Evolutionary conservation across 2,888 invertebrate genomes (phyloP), one percentile per base, ranked within the genome.

Genomic region (Mimachlamys varia): DNA sequence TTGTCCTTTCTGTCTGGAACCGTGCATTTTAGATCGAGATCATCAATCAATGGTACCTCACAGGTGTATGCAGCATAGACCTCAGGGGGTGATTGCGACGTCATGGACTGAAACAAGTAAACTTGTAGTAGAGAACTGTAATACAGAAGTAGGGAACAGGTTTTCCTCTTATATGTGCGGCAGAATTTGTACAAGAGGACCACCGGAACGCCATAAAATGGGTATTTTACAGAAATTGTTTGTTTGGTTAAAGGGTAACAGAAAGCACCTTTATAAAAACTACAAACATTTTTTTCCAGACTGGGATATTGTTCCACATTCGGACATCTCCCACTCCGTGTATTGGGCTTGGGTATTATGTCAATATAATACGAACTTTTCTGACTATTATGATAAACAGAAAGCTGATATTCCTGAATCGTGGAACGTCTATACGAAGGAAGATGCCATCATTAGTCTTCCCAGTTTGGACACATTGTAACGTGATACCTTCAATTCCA

Each of bases 1-100:
- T 15, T 90, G 90, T 88, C 87, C 88, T 5, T 90, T 88, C 37
- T 90, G 90, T 44, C 19, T 38, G 13, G 90, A 90, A 27, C 90
- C 90, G 5, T 90, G 90, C 88, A 49, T 50, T 19, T 44, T 1
- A 22, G 33, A 55, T 0, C 89, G 87, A 10, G 0, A 17, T 13
- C 19, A n/a, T 1, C 10, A 17, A 5, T 7, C 12, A 0, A 7
- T 44, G 44, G 44, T 27, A 22, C 19, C 19, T 27, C 90, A 90
- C 7, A 19, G 55, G 13, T 90, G 90, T 76, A 53, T 90, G 44
- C 90, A 90, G 53, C 90, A 90, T 44, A 3, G 90, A 88, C 55
- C 88, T 15, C 19, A 0, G 3, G 90, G 89, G 44, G 0, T 90
- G n/a, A 0, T 15, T 22, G 89, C 88, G 17, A 15, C 22, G 12